Base-by-base conservation (phyloP, 1,140 invertebrate species). In the Pantala flavescens region DNA sequence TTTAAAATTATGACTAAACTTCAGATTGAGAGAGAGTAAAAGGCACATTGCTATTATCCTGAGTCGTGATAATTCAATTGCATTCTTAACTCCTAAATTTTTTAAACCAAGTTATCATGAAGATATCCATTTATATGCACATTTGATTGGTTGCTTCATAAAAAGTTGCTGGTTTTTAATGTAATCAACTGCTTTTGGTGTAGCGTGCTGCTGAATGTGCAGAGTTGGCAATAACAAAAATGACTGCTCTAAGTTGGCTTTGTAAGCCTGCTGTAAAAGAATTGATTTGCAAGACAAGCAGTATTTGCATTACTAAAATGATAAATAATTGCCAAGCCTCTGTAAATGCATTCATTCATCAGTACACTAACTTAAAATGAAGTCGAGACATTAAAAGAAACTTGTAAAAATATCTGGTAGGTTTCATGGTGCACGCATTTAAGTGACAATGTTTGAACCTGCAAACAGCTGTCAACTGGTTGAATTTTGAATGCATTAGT, bases 71-170 rank as follows among this genome's bases (percentile, higher is more conserved):
- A 71, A 23, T 71, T 71, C 71, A 71, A 71, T 71, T 24, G 28
- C 71, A 23, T 71, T 24, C 28, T 23, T 24, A 71, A 71, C 23
- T 71, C 28, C 28, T 71, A 24, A 24, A 24, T 71, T 71, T 71
- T 71, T 24, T 71, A 24, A 71, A 24, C 28, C 12, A 24, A 24
- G 28, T 71, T 71, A 71, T 24, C 23, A 71, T 24, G 23, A 24
- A 71, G 28, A 71, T 24, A 23, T 24, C 23, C 5, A 23, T 71
- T 36, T 71, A 71, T 36, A 24, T 71, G 71, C 71, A 71, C 71
- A 71, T 63, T 71, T 71, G 28, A 71, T 71, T 71, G 71, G 71
- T 71, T 71, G 71, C 71, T 71, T 71, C 28, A 71, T 71, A 71
- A 21, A 63, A 63, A 63, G 49, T 63, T 63, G 49, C 49, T 63